Conservation (phyloP, 2,113 vertebrate species). For the Terrapene triunguis region DNA sequence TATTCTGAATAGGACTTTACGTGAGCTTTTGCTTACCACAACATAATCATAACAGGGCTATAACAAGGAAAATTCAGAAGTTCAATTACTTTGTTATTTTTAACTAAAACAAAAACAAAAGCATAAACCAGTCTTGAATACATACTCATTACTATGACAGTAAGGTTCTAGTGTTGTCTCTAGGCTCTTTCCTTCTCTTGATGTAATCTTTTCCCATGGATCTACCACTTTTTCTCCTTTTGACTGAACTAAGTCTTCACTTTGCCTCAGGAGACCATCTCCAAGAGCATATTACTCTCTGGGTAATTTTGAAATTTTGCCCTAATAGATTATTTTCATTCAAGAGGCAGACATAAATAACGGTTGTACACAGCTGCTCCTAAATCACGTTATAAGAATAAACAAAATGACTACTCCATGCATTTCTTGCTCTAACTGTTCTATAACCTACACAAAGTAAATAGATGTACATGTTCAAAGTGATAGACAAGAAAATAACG, state of each 20-base stretch:
- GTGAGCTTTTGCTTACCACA: background rate
- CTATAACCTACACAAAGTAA: background rate
- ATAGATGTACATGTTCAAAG: background rate
- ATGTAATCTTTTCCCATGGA: background rate
- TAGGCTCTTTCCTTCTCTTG: slow-evolving; percentile 24
- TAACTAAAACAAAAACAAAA: slow-evolving; percentile 47
- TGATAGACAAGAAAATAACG: background rate
- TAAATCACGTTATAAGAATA: background rate
- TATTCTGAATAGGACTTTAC: background rate
- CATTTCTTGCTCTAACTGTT: background rate
- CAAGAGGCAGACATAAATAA: background rate
- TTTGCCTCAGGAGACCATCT: slow-evolving; percentile 54
- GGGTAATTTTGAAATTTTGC: background rate
- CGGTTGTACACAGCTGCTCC: background rate
- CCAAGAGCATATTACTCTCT: background rate
- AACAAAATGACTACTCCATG: background rate
- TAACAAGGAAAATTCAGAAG: slow-evolving; percentile 40
- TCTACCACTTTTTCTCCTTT: slow-evolving; percentile 16
- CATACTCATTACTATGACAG: background rate
- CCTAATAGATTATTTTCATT: background rate
- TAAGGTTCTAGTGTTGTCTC: background rate
- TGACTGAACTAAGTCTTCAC: slow-evolving; percentile 42
- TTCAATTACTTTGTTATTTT: slow-evolving; percentile 41
- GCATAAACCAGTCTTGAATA: slow-evolving; percentile 27
- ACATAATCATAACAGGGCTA: slow-evolving; percentile 16